Conservation (phyloP, 1,140 invertebrate species). For the Drosophila parvula region DNA sequence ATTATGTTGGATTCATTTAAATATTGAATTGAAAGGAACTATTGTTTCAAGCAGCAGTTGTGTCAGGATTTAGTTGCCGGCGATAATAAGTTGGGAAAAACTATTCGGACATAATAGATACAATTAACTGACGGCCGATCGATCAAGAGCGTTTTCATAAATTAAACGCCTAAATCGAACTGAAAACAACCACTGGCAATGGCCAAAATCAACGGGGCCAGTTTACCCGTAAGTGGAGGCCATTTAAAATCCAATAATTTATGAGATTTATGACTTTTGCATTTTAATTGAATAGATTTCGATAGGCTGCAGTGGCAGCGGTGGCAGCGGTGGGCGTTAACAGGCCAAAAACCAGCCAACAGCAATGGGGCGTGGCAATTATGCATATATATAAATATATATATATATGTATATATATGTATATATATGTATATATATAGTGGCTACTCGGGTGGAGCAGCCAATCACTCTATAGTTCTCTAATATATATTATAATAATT, state of each 20-base stretch:
- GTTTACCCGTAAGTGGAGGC: constrained; percentile 31
- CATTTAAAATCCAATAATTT: constrained; percentile 76
- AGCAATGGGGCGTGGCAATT: constrained; percentile 50
- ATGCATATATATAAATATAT: constrained; percentile 11
- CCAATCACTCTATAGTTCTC: too few relatives aligned
- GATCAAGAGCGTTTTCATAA: constrained; percentile 34
- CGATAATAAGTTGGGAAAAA: constrained; percentile 32
- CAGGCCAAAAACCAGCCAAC: constrained; percentile 21
- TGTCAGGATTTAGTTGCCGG: constrained; percentile 25
- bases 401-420: constrained; percentile 8
- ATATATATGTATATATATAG: constrained; percentile 11
- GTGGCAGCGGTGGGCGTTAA: constrained; percentile 27
- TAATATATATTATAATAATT: too few relatives aligned
- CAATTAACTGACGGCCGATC: constrained; percentile 42
- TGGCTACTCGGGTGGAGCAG: neutral
- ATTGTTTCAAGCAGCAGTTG: neutral
- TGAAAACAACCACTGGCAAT: neutral
- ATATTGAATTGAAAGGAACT: too few relatives aligned
- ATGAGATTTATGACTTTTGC: constrained; percentile 74
- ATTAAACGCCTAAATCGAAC: constrained; percentile 37
- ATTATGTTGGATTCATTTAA: too few relatives aligned
- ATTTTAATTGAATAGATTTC: constrained; percentile 78
- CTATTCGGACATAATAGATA: constrained; percentile 36
- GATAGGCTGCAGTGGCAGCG: constrained; percentile 37
- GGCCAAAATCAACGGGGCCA: constrained; percentile 18